Conservation (phyloP, 2,113 vertebrate species). For the Archocentrus centrarchus region DNA sequence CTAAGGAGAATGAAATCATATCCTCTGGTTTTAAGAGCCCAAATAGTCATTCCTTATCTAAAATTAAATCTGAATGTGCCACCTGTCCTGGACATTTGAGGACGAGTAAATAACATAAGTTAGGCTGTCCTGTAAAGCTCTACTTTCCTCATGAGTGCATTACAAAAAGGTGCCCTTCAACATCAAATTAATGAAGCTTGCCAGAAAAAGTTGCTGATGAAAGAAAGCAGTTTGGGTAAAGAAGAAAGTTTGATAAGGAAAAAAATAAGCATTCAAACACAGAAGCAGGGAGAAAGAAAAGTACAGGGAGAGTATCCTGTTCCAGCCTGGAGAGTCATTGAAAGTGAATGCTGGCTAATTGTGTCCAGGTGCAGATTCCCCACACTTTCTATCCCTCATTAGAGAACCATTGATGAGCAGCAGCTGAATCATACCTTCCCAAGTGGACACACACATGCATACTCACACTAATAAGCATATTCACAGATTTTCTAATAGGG, state of each 20-base stretch:
- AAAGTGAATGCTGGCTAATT: constrained; percentile 41
- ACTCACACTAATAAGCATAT: constrained; percentile 24
- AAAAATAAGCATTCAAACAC: neutral
- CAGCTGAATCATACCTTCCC: neutral
- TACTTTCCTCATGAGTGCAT: neutral
- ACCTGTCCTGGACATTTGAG: constrained; percentile 20
- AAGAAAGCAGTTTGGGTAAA: neutral
- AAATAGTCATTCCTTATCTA: constrained; percentile 48
- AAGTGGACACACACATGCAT: neutral
- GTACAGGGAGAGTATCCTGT: neutral
- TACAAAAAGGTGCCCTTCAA: neutral
- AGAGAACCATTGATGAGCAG: constrained; percentile 17
- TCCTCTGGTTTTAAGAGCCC: constrained; percentile 15
- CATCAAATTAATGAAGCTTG: neutral
- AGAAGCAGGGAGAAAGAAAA: neutral
- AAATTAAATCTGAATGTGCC: constrained; percentile 53
- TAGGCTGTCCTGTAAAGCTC: constrained; percentile 11
- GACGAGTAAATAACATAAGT: constrained; percentile 28
- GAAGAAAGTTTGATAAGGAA: neutral
- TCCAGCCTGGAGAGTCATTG: constrained; percentile 8
- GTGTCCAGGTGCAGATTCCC: constrained; percentile 57
- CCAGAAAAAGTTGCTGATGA: neutral
- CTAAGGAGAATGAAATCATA: constrained; percentile 28
- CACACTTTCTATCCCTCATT: constrained; percentile 35
- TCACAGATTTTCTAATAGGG: neutral